phyloP scores from a whole-genome alignment of 2,797 vertebrate species.

The Naso thynnoides region DNA sequence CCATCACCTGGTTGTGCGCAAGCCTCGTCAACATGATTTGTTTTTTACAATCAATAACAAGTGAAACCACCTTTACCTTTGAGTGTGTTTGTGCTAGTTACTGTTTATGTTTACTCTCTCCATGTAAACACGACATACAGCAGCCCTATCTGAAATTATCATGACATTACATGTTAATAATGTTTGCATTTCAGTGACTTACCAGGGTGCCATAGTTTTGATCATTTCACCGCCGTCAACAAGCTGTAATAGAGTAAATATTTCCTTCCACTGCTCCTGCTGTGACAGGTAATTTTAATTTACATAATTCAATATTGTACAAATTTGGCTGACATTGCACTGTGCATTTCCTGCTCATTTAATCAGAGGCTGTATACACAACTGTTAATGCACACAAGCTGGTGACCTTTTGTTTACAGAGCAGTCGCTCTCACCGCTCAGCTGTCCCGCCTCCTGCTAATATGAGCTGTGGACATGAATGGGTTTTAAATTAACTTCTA shows the following conservation, averaged over 20 bases:
- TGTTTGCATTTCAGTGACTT: slow-evolving; percentile 26
- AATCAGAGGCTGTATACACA: slow-evolving; percentile 61
- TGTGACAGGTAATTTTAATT: slow-evolving; percentile 60
- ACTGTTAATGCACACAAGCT: slow-evolving; percentile 48
- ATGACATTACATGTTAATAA: slow-evolving; percentile 3
- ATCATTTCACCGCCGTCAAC: slow-evolving; percentile 21
- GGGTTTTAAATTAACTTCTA: slow-evolving; percentile 65
- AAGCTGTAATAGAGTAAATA: slow-evolving; percentile 38
- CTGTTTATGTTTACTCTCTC: neutral
- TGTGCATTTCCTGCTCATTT: slow-evolving; percentile 57
- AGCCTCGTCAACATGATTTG: slow-evolving; percentile 64
- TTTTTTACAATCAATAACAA: slow-evolving; percentile 68
- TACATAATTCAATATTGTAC: slow-evolving; percentile 52
- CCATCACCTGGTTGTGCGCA: slow-evolving; percentile 58
- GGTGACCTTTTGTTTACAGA: slow-evolving; percentile 69
- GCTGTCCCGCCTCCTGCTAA: slow-evolving; percentile 41
- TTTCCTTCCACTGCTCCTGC: slow-evolving; percentile 12
- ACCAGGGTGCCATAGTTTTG: slow-evolving; percentile 1
- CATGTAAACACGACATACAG: neutral
- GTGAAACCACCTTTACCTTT: slow-evolving; percentile 32
- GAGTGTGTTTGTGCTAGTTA: slow-evolving; percentile 3
- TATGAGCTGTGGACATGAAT: slow-evolving; percentile 42
- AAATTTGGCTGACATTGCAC: slow-evolving; percentile 58
- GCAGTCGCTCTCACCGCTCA: slow-evolving; percentile 38
- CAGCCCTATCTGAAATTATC: neutral